Conservation (phyloP, 1,140 invertebrate species). For the Euwallacea similis region DNA sequence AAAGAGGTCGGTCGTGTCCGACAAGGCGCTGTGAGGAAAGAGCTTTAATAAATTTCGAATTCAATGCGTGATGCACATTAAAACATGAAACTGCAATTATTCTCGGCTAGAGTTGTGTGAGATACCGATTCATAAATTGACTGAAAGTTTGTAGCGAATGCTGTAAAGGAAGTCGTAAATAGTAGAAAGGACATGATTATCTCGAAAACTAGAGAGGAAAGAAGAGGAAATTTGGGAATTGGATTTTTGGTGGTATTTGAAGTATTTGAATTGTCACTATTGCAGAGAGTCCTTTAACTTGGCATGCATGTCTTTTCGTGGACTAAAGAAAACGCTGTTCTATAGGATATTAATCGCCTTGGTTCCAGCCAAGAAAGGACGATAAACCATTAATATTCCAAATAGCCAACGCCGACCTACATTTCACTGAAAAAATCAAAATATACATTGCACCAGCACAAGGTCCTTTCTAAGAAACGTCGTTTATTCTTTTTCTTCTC, state of each 20-base stretch:
- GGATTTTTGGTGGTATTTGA: no score
- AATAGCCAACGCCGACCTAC: constrained; percentile 9
- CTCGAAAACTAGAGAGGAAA: background rate
- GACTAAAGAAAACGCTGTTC: no score
- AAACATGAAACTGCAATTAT: constrained; percentile 32
- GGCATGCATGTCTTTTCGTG: no score
- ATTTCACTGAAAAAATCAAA: constrained; percentile 13
- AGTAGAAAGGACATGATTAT: background rate
- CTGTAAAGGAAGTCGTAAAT: background rate
- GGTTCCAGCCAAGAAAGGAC: no score
- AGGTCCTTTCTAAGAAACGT: constrained; percentile 24
- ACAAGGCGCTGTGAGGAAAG: constrained; percentile 22
- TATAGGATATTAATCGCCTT: no score
- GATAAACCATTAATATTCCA: no score
- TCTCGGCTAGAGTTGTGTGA: background rate
- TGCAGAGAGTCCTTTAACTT: no score
- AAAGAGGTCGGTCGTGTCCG: constrained; percentile 31
- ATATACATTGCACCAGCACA: background rate
- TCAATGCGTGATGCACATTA: constrained; percentile 28
- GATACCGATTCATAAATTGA: no score
- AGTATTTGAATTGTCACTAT: no score
- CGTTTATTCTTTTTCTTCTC: constrained; percentile 22
- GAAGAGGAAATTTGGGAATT: no score
- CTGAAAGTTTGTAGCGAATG: no score
- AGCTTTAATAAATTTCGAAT: constrained; percentile 27